Base-by-base conservation (phyloP, 2,888 invertebrate genomes). In the Allygus modestus region DNA sequence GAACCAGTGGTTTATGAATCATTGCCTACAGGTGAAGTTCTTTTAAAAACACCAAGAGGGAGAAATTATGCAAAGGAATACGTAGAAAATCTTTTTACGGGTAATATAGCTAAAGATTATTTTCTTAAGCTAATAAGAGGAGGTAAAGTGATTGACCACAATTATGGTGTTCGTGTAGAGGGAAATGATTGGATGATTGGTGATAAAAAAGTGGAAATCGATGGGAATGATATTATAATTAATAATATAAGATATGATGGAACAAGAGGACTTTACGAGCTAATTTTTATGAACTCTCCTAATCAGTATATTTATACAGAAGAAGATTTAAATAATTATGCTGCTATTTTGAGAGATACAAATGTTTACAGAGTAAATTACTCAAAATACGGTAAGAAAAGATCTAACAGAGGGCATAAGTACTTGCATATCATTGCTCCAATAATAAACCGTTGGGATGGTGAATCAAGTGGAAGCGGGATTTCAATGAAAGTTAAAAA, bases 151-250 rank as follows among this genome's bases (percentile, higher is more conserved):
- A 37, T 61, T 28, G 81, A 61, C 9, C 41, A 81, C 33, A 58
- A 20, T n/a, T 58, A 33, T 61, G 37, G 65, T 2, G 31, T 81
- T 33, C 58, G 58, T n/a, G 26, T 41, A 7, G 81, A 61, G 61
- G 51, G 41, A 9, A 33, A 61, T 37, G 11, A 5, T 20, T 81
- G 81, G 81, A 81, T 81, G 81, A 81, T 81, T 61, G 81, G 81
- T 1, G 33, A 81, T 65, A 81, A 33, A 7, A 9, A 9, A 28
- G 11, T 71, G 4, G 37, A 71, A 33, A 33, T 71, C 2, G 37
- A 33, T 71, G 37, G n/a, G 1, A 31, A 71, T 71, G 73, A 73
- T 73, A 28, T 73, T 11, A n/a, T 73, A 15, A 41, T 73, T 12
- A 17, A 41, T 23, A 28, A 43, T 11, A 41, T 15, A 37, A 23